phyloP scores from a whole-genome alignment of 2,888 invertebrate genomes.

The Nezara viridula region DNA sequence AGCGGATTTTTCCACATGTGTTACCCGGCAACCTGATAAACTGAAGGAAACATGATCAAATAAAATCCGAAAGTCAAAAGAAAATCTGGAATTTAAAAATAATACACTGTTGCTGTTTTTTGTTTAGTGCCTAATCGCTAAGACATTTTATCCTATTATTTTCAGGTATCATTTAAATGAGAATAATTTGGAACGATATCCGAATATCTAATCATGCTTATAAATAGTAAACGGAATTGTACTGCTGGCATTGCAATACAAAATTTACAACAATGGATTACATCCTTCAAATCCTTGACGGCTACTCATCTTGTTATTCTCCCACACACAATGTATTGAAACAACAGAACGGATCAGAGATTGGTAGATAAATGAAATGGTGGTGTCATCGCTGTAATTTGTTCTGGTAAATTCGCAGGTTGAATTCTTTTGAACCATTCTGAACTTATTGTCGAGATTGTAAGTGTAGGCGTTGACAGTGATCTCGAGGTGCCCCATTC shows the following conservation, averaged over 20 bases:
- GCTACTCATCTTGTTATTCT: neutral
- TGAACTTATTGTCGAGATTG: neutral
- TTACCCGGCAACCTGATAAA: too few species aligned
- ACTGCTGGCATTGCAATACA: neutral
- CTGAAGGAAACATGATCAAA: too few species aligned
- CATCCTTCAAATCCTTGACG: neutral
- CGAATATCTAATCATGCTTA: too few species aligned
- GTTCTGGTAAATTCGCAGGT: neutral
- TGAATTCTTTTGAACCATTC: neutral
- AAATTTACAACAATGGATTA: neutral
- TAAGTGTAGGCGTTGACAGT: constrained; percentile 12
- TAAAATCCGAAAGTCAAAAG: too few species aligned
- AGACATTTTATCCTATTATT: too few species aligned
- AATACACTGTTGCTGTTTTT: too few species aligned
- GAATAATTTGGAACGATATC: too few species aligned
- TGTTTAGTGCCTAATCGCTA: too few species aligned
- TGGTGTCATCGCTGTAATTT: constrained; percentile 10
- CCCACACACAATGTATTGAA: neutral
- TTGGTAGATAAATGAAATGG: constrained; percentile 14
- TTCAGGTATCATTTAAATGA: too few species aligned
- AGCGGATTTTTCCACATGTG: too few species aligned
- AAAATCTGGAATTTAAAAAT: too few species aligned
- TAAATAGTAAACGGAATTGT: neutral
- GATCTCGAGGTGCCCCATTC: neutral
- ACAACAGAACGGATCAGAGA: neutral